Evolutionary conservation across 2,797 vertebrate genomes (phyloP).

Genomic region (Gallirallus australis): DNA sequence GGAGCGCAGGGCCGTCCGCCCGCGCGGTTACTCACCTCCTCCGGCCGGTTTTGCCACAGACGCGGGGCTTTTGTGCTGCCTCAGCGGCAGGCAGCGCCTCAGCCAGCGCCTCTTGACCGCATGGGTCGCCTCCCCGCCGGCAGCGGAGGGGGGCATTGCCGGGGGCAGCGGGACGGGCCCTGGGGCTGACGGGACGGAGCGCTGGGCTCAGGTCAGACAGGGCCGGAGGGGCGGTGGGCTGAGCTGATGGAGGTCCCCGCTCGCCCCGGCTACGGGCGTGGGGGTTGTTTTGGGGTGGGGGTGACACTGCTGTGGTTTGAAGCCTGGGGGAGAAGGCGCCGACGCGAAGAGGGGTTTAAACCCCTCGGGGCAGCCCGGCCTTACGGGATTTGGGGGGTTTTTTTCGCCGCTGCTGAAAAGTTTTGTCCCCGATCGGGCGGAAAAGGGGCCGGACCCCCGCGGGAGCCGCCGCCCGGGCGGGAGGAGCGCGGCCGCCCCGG

Average conservation of each 20-base stretch:
- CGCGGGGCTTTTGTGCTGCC: constrained; percentile 42
- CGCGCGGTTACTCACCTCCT: constrained; percentile 35
- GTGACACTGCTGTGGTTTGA: background rate
- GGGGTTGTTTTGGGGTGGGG: background rate
- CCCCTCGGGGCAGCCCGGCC: background rate
- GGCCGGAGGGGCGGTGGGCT: background rate
- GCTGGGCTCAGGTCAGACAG: background rate
- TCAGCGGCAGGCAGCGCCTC: constrained; percentile 18
- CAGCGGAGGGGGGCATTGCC: background rate
- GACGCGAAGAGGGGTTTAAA: too few relatives aligned
- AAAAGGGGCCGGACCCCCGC: background rate
- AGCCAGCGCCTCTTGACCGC: background rate
- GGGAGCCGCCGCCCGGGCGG: background rate
- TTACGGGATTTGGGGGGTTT: too few relatives aligned
- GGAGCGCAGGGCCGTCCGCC: background rate
- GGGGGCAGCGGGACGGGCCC: background rate
- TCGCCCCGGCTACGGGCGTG: too few relatives aligned
- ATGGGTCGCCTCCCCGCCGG: background rate
- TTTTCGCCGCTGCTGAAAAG: background rate
- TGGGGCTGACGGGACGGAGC: background rate
- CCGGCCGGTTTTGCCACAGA: constrained; percentile 35
- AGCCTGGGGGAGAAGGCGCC: background rate
- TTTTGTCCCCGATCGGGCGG: background rate
- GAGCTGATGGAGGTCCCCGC: background rate
- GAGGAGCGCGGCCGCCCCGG: background rate